These are phyloP conservation scores for Zaprionus kolodkinae DNA, from an alignment of 1,140 invertebrate species.

Conservation along the genomic window DNA sequence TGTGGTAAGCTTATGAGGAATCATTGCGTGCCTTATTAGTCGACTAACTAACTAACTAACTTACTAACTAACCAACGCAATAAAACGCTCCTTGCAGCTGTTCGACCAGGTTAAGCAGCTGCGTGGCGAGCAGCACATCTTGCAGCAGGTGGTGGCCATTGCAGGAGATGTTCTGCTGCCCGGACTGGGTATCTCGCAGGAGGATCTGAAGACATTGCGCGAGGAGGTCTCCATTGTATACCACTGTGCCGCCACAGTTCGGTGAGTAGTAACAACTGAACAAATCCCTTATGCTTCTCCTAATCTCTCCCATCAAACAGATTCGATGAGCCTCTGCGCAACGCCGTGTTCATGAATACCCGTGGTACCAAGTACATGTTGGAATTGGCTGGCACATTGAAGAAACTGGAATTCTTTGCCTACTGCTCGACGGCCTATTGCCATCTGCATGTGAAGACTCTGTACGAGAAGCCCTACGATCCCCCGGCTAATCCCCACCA, in stretches of 20 bases:
- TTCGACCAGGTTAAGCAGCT: slow-evolving; percentile 90
- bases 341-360: slow-evolving; percentile 90
- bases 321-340: slow-evolving; percentile 91
- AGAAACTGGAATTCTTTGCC: slow-evolving; percentile 88
- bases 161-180: slow-evolving; percentile 90
- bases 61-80: slow-evolving; percentile 35
- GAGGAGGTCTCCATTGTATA: slow-evolving; percentile 93
- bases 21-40: slow-evolving; percentile 28
- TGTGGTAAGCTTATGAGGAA: slow-evolving; percentile 85
- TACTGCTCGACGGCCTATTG: slow-evolving; percentile 88
- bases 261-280: slow-evolving; percentile 45
- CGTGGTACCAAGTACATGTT: slow-evolving; percentile 90
- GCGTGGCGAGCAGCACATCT: slow-evolving; percentile 86
- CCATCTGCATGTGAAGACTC: slow-evolving; percentile 87
- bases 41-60: slow-evolving; percentile 20
- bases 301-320: slow-evolving; percentile 14
- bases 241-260: slow-evolving; percentile 95
- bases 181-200: slow-evolving; percentile 90
- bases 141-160: slow-evolving; percentile 89
- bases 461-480: slow-evolving; percentile 91
- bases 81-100: slow-evolving; percentile 85
- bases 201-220: slow-evolving; percentile 88
- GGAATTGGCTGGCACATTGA: slow-evolving; percentile 90
- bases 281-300: background rate
- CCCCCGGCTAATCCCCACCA: slow-evolving; percentile 95